Percentiles rank a stretch among this genome's conserved stretches.
Conservation (phyloP, 2,797 vertebrate genomes). For the Poeciliopsis infans region DNA sequence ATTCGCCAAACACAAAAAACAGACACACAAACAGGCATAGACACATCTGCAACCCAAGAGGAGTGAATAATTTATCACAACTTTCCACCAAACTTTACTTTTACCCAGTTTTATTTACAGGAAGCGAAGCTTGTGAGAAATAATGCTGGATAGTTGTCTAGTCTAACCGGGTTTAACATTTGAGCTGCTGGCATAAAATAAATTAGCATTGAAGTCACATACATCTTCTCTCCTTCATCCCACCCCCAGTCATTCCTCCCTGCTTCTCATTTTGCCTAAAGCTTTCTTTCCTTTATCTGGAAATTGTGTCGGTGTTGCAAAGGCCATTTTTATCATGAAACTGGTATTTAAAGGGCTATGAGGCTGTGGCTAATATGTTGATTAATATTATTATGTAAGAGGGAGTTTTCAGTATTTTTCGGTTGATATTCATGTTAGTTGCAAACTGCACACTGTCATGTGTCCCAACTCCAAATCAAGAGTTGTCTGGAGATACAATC, state of each 20-base stretch:
- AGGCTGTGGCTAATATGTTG: constrained; percentile 28
- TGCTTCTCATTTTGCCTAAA: constrained; percentile 23
- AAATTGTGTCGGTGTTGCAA: constrained; percentile 46
- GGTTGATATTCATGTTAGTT: not conserved
- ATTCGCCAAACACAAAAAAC: constrained; percentile 38
- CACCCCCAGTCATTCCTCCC: constrained; percentile 20
- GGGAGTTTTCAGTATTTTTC: not conserved
- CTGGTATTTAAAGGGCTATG: constrained; percentile 48
- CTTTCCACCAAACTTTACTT: constrained; percentile 43
- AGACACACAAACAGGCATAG: constrained; percentile 15
- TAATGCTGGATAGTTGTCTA: not conserved
- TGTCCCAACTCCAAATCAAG: not conserved
- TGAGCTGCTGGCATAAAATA: constrained; percentile 28
- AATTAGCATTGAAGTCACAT: constrained; percentile 35
- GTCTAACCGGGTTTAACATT: constrained; percentile 1
- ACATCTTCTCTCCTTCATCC: constrained; percentile 13
- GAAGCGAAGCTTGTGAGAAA: constrained; percentile 1
- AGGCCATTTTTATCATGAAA: constrained; percentile 57
- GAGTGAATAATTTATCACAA: constrained; percentile 31
- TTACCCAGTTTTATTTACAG: constrained; percentile 11
- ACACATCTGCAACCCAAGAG: constrained; percentile 12
- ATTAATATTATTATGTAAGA: constrained; percentile 22
- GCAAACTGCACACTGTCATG: constrained; percentile 20
- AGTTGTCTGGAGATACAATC: constrained; percentile 5
- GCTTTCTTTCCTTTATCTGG: constrained; percentile 27